Evolutionary conservation across 2,888 invertebrate species (phyloP).

Genomic region (Germaria angustata): DNA sequence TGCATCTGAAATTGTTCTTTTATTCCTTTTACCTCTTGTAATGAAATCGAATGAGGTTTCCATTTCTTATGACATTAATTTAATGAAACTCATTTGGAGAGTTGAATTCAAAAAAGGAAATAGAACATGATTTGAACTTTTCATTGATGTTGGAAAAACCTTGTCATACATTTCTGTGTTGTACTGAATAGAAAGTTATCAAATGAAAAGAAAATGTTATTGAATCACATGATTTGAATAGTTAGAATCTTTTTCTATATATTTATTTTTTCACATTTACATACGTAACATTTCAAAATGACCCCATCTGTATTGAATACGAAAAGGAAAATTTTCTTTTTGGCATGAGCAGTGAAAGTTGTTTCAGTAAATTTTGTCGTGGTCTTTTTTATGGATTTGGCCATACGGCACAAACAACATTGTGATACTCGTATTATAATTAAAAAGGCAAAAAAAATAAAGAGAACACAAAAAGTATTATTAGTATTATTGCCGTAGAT

Average conservation of each 20-base stretch:
- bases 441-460: too few species aligned
- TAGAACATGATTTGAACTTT: conserved; percentile 45
- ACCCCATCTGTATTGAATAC: conserved; percentile 16
- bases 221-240: conserved; percentile 17
- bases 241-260: neutral
- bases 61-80: conserved; percentile 57
- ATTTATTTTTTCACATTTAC: neutral
- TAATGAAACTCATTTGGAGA: conserved; percentile 55
- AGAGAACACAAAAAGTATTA: too few species aligned
- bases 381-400: too few species aligned
- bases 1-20: neutral
- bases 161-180: conserved; percentile 44
- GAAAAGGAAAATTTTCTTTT: neutral
- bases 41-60: conserved; percentile 44
- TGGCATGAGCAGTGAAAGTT: conserved; percentile 2
- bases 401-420: too few species aligned
- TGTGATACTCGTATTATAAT: too few species aligned
- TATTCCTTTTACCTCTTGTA: neutral
- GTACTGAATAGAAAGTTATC: conserved; percentile 14
- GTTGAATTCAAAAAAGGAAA: conserved; percentile 14
- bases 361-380: neutral
- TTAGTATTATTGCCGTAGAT: too few species aligned
- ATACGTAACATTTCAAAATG: conserved; percentile 5
- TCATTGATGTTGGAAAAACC: conserved; percentile 23
- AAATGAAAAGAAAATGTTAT: conserved; percentile 44